A percentile compares a stretch with the other conserved stretches of the same genome.
Conservation (phyloP, 2,797 vertebrate genomes). For the Semotilus atromaculatus region DNA sequence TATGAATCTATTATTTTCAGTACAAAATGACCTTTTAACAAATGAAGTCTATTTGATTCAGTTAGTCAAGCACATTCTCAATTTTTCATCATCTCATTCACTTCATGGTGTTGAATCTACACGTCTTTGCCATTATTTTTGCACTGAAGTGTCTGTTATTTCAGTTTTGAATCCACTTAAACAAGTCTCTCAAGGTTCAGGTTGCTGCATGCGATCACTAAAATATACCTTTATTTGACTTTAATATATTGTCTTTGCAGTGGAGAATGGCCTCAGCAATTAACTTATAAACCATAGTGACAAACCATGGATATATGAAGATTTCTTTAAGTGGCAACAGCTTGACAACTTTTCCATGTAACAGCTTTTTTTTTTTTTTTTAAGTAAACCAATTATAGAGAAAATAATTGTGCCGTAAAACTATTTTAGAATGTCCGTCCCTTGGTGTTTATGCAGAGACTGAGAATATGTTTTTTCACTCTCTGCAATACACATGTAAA, state of each 20-base stretch:
- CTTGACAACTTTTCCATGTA: constrained; percentile 9
- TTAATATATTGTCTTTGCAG: background rate
- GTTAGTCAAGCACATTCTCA: background rate
- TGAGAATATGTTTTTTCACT: constrained; percentile 30
- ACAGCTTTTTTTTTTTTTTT: background rate
- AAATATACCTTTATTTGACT: background rate
- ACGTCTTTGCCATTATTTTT: background rate
- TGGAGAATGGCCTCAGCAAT: background rate
- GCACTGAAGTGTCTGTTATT: background rate
- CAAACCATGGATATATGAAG: background rate
- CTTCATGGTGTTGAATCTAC: background rate
- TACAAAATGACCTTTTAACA: constrained; percentile 19
- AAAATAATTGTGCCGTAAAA: constrained; percentile 55
- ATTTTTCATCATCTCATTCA: background rate
- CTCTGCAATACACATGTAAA: constrained; percentile 47
- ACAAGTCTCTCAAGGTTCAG: background rate
- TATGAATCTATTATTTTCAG: constrained; percentile 27
- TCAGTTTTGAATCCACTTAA: background rate
- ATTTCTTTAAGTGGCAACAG: constrained; percentile 3
- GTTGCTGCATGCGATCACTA: background rate
- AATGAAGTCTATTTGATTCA: background rate
- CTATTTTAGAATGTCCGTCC: constrained; percentile 48
- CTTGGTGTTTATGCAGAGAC: constrained; percentile 34
- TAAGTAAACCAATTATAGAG: constrained; percentile 19
- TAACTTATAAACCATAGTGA: background rate